These are phyloP conservation scores for Cenopis cana DNA, from an alignment of 2,888 invertebrate species.

Conservation along the genomic window DNA sequence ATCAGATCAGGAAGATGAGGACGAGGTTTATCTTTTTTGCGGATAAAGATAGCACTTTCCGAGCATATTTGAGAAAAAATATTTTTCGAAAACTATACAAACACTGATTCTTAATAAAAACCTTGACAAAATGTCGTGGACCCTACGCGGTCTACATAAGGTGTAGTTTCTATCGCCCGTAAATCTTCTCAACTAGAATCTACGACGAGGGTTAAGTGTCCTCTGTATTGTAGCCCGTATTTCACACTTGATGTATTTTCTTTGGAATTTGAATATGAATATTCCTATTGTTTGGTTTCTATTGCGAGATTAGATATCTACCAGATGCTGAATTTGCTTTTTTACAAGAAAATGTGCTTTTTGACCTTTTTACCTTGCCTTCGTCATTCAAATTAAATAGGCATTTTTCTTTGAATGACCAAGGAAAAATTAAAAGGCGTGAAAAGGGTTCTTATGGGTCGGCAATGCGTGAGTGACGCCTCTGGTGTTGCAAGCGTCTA, in stretches of 20 bases:
- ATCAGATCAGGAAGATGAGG: too few species aligned
- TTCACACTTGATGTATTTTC: conserved; percentile 42
- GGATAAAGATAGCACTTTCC: too few species aligned
- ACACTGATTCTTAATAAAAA: conserved; percentile 25
- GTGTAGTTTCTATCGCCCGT: conserved; percentile 27
- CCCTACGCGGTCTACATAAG: conserved; percentile 29
- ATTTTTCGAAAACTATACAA: not conserved
- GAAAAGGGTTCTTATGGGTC: too few species aligned
- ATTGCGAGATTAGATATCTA: conserved; percentile 4
- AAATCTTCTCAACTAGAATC: conserved; percentile 33
- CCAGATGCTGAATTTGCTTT: conserved; percentile 1
- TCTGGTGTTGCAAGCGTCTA: too few species aligned
- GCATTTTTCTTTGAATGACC: too few species aligned
- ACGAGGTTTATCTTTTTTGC: too few species aligned
- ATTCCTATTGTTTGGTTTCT: conserved; percentile 34
- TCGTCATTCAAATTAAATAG: too few species aligned
- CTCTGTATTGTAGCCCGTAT: conserved; percentile 34
- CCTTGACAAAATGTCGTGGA: conserved; percentile 24
- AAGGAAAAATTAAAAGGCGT: too few species aligned
- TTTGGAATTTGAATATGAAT: conserved; percentile 41
- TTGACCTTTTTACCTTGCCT: too few species aligned
- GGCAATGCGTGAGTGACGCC: too few species aligned
- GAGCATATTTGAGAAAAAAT: not conserved
- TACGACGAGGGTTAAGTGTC: conserved; percentile 30
- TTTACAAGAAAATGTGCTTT: too few species aligned